Conservation (phyloP, 2,888 invertebrate species). For the Lymantria monacha region DNA sequence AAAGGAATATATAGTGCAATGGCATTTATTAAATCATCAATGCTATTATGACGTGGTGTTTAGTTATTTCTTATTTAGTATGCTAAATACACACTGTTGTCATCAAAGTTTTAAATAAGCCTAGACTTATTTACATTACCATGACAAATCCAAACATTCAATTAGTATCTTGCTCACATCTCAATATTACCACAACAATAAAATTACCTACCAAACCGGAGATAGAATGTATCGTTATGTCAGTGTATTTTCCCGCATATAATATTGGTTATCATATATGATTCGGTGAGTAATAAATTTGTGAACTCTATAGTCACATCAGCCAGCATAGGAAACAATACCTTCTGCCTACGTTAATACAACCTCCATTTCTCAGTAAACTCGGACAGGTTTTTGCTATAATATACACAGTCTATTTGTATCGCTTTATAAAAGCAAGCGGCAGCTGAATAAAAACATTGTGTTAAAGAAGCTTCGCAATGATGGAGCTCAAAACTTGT, state of each 20-base stretch:
- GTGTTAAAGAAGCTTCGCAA: constrained; percentile 66
- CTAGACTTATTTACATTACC: not conserved
- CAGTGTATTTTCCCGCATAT: constrained; percentile 29
- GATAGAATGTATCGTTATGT: constrained; percentile 28
- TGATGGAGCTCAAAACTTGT: constrained; percentile 67
- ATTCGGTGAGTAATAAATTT: constrained; percentile 50
- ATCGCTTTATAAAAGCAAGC: constrained; percentile 75
- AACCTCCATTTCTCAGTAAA: constrained; percentile 68
- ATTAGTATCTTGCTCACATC: constrained; percentile 30
- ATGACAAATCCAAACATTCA: constrained; percentile 7
- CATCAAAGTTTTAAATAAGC: not conserved
- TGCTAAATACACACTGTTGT: not conserved
- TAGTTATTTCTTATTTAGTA: too few relatives aligned
- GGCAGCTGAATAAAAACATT: constrained; percentile 59
- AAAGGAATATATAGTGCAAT: too few relatives aligned
- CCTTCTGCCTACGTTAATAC: constrained; percentile 56
- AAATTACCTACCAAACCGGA: constrained; percentile 34
- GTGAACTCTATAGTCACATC: constrained; percentile 28
- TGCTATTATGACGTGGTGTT: too few relatives aligned
- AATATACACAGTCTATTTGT: constrained; percentile 67
- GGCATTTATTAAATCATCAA: too few relatives aligned
- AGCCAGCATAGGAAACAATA: constrained; percentile 55
- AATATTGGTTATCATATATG: constrained; percentile 26
- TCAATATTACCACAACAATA: constrained; percentile 21
- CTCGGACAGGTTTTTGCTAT: constrained; percentile 72